These are phyloP conservation scores for Paraescarpia echinospica DNA, from an alignment of 1,140 invertebrate genomes.

Conservation along the genomic window DNA sequence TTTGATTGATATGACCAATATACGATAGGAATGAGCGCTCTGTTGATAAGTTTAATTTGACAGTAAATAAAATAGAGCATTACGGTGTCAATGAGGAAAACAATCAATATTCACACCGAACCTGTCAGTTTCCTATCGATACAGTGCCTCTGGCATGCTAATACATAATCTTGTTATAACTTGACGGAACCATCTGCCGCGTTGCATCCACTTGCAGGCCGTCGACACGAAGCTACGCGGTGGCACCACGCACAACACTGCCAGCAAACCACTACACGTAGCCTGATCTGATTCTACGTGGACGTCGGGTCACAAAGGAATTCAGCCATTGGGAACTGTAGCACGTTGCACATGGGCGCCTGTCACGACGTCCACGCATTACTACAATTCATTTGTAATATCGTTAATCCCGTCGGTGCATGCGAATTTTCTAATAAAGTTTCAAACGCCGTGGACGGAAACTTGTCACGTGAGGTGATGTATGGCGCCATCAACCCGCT, in stretches of 20 bases:
- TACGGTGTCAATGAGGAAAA: background rate
- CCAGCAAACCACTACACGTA: background rate
- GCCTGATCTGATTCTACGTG: background rate
- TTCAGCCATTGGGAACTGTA: background rate
- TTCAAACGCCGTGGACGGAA: background rate
- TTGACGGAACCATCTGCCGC: background rate
- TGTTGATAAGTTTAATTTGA: background rate
- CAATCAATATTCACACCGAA: background rate
- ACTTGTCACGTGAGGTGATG: background rate
- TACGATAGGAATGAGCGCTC: background rate
- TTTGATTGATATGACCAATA: background rate
- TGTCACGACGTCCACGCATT: background rate
- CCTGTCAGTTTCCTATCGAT: background rate
- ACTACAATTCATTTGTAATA: slow-evolving; percentile 2
- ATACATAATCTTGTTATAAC: background rate
- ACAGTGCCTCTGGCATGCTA: background rate
- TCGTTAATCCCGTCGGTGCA: background rate
- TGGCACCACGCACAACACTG: background rate
- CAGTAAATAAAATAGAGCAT: background rate
- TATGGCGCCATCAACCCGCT: background rate
- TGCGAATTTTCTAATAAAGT: slow-evolving; percentile 2
- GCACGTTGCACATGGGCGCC: background rate
- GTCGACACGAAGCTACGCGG: too few species aligned
- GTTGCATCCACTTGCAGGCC: too few species aligned
- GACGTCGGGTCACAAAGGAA: background rate